A percentile compares a stretch with the other conserved stretches of the same genome.
These are phyloP conservation scores for Sphyrna mokarran DNA, from an alignment of 2,113 vertebrate genomes.

Conservation along the genomic window DNA sequence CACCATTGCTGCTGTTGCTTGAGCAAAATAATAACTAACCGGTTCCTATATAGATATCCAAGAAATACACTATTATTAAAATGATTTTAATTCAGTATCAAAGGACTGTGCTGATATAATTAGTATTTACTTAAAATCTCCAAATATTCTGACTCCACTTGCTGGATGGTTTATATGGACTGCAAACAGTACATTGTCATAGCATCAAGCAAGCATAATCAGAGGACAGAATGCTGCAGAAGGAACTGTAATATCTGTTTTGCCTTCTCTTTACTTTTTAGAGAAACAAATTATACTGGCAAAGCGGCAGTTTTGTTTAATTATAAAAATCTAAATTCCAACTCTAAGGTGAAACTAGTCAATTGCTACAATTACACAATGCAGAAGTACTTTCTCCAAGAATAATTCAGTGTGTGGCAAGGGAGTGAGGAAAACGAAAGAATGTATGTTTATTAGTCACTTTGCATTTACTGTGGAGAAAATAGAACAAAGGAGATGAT, in stretches of 20 bases:
- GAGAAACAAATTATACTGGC: neutral
- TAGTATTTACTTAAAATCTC: neutral
- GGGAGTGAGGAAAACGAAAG: neutral
- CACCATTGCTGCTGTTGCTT: neutral
- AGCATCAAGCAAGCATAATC: neutral
- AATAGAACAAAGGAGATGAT: neutral
- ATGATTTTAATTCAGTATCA: neutral
- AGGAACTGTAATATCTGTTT: neutral
- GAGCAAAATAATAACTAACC: neutral
- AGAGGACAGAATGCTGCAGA: too few species aligned
- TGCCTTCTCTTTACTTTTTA: neutral
- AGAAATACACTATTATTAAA: neutral
- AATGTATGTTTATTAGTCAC: neutral
- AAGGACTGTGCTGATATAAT: neutral
- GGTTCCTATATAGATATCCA: neutral
- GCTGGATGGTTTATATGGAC: neutral
- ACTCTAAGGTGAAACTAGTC: neutral
- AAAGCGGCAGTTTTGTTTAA: neutral
- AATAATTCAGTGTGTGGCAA: slow-evolving; percentile 4
- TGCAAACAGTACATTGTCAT: neutral
- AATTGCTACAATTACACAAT: neutral
- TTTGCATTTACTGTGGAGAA: neutral
- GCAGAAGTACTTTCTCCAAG: neutral
- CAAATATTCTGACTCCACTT: neutral
- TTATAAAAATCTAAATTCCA: slow-evolving; percentile 21